Conservation (phyloP, 2,797 vertebrate species). For the Paedocypris micromegethes region DNA sequence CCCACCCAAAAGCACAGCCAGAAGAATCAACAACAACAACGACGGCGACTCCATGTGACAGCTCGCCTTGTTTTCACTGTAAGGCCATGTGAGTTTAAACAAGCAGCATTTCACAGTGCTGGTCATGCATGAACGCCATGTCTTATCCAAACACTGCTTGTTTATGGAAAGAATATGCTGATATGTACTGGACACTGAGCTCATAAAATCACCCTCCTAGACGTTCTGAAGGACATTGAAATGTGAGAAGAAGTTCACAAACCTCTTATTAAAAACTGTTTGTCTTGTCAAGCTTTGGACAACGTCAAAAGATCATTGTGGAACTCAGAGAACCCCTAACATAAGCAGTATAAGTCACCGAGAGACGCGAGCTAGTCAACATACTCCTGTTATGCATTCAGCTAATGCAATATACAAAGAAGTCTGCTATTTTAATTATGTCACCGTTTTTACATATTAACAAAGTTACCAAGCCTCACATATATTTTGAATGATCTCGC, state of each 20-base stretch:
- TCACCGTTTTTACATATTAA: too few species aligned
- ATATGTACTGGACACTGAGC: constrained; percentile 43
- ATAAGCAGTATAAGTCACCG: too few species aligned
- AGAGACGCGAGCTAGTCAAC: too few species aligned
- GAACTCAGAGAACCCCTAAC: too few species aligned
- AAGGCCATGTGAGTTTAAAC: constrained; percentile 39
- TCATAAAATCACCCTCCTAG: constrained; percentile 40
- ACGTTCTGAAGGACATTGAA: constrained; percentile 6
- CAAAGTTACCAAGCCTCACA: background rate
- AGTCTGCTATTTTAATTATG: too few species aligned
- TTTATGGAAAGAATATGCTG: constrained; percentile 44
- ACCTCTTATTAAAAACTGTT: too few species aligned
- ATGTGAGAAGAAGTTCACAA: too few species aligned
- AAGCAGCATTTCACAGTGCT: constrained; percentile 25
- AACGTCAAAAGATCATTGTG: too few species aligned
- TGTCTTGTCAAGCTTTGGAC: too few species aligned
- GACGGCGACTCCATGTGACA: background rate
- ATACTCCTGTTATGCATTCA: too few species aligned
- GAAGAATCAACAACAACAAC: background rate
- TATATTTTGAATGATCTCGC: background rate
- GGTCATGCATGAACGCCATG: constrained; percentile 27
- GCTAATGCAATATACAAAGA: too few species aligned
- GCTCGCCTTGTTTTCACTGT: constrained; percentile 1
- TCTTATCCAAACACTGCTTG: constrained; percentile 36
- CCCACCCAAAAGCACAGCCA: too few species aligned